Conservation (phyloP, 2,797 vertebrate genomes). For the Gila robusta region DNA sequence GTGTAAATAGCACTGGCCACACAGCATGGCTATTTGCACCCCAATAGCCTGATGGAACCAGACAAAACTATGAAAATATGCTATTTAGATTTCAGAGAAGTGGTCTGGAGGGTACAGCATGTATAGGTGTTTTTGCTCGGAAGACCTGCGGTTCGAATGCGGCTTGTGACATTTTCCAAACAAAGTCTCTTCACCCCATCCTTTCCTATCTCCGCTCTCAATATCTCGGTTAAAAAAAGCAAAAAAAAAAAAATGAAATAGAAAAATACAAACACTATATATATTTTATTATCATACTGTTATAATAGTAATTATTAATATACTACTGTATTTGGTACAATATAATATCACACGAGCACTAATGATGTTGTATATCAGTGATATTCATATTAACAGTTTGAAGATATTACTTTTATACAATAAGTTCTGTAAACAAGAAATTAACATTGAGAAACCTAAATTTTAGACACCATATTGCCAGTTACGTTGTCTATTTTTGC, state of each 20-base stretch:
- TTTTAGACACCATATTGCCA: background rate
- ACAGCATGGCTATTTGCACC: slow-evolving; percentile 23
- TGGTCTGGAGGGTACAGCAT: background rate
- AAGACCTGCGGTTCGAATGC: background rate
- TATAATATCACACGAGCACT: background rate
- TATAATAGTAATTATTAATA: background rate
- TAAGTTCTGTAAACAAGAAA: background rate
- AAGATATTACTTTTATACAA: background rate
- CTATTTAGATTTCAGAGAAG: slow-evolving; percentile 7
- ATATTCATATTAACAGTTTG: background rate
- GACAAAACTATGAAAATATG: slow-evolving; percentile 10
- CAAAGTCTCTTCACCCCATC: background rate
- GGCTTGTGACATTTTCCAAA: background rate
- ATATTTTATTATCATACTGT: background rate
- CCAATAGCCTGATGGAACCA: background rate
- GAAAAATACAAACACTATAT: background rate
- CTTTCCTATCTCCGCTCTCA: background rate
- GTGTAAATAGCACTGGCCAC: slow-evolving; percentile 25
- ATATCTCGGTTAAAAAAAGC: background rate
- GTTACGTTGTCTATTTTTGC: background rate
- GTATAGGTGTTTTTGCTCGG: background rate
- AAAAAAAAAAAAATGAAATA: background rate
- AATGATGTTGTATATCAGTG: background rate
- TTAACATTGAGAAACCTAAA: background rate
- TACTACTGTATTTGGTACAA: background rate